These are phyloP conservation scores for Hydrophis major DNA, from an alignment of 2,797 vertebrate species.

Conservation along the genomic window DNA sequence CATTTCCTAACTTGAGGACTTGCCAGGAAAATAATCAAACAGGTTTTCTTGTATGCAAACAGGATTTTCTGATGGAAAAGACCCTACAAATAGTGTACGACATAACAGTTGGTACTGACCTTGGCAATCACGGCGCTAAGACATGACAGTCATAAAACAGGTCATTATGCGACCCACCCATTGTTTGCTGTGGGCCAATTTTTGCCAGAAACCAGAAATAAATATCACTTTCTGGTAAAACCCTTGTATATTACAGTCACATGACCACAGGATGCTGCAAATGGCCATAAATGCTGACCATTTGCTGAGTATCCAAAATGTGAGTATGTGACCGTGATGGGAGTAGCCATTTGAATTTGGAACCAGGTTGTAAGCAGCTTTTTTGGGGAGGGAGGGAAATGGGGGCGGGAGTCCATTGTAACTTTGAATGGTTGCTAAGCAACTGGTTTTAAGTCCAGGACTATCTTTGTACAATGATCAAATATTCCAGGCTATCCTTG, in stretches of 20 bases:
- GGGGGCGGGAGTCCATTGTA: background rate
- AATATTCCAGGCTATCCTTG: background rate
- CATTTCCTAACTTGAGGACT: background rate
- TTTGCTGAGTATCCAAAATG: background rate
- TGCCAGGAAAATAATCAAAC: background rate
- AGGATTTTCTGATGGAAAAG: background rate
- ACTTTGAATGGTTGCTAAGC: background rate
- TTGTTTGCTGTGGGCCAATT: background rate
- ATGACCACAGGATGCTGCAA: background rate
- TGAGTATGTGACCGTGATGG: background rate
- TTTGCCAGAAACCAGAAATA: background rate
- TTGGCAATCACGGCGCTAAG: background rate
- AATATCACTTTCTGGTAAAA: background rate
- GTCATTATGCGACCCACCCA: background rate
- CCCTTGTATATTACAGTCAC: background rate
- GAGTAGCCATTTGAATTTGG: background rate
- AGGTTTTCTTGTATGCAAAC: background rate
- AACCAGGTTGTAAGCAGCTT: background rate
- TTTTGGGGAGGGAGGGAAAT: background rate
- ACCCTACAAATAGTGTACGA: background rate
- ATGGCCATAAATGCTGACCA: background rate
- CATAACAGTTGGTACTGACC: background rate
- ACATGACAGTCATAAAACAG: background rate
- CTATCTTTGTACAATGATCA: background rate
- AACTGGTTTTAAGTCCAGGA: background rate